Conservation (phyloP, 2,797 vertebrate species). For the Lagothrix lagotricha region DNA sequence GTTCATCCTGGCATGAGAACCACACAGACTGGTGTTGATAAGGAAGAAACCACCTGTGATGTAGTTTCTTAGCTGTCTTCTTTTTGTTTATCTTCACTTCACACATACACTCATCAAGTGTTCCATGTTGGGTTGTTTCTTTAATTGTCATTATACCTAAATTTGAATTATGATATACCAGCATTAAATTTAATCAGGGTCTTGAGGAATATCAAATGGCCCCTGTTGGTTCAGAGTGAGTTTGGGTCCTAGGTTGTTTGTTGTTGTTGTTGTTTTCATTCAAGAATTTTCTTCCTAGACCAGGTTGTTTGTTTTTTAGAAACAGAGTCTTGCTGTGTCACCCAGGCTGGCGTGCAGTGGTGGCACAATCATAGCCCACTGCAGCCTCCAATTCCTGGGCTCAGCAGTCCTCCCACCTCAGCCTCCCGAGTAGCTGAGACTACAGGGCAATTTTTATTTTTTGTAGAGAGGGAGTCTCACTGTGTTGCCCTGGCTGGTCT, state of each 20-base stretch:
- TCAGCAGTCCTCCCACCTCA: background rate
- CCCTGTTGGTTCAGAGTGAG: background rate
- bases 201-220: background rate
- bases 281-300: too few species aligned
- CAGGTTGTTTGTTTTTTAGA: background rate
- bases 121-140: background rate
- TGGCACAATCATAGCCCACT: background rate
- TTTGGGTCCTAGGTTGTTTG: background rate
- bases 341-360: background rate
- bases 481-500: background rate
- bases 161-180: background rate
- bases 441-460: background rate
- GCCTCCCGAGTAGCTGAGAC: background rate
- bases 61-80: background rate
- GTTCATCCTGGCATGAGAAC: background rate
- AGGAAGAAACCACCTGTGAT: background rate
- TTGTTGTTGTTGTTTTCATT: too few species aligned
- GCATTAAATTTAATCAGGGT: background rate
- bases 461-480: background rate
- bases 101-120: background rate
- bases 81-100: background rate
- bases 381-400: background rate
- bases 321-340: background rate
- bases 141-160: background rate
- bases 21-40: background rate